A percentile compares a stretch with the other conserved stretches of the same genome.
Evolutionary conservation across 2,113 vertebrate species (phyloP).

Genomic region (Limanda limanda): DNA sequence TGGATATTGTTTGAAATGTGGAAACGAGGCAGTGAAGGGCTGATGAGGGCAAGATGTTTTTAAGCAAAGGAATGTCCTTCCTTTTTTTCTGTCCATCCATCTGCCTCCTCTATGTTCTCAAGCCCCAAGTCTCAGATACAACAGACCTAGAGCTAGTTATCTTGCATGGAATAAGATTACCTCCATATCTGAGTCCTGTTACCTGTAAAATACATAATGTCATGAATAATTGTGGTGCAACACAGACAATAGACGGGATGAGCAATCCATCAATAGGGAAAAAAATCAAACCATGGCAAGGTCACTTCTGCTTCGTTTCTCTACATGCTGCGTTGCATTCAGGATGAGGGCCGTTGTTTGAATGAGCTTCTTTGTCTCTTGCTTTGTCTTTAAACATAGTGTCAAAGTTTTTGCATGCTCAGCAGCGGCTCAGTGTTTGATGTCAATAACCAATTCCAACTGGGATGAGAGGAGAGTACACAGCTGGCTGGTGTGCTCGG

Average conservation of each 20-base stretch:
- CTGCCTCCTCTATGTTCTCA: background rate
- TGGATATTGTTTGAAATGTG: constrained; percentile 35
- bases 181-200: constrained; percentile 10
- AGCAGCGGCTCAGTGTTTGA: constrained; percentile 66
- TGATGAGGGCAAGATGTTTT: constrained; percentile 11
- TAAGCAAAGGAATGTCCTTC: background rate
- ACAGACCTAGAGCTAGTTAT: background rate
- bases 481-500: constrained; percentile 40
- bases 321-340: background rate
- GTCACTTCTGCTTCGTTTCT: constrained; percentile 42
- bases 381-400: constrained; percentile 57
- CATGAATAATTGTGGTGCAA: constrained; percentile 18
- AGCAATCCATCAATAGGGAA: constrained; percentile 41
- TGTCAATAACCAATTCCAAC: constrained; percentile 68
- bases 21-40: constrained; percentile 12
- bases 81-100: background rate
- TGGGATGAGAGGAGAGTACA: constrained; percentile 50
- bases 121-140: constrained; percentile 7
- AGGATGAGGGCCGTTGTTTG: constrained; percentile 37
- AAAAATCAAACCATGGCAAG: constrained; percentile 28
- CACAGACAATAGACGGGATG: constrained; percentile 42
- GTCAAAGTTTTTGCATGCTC: constrained; percentile 54
- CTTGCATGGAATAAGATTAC: background rate
- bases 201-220: constrained; percentile 8
- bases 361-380: constrained; percentile 53